Base-by-base conservation (phyloP, 2,113 vertebrate genomes). In the Psettodes erumei region DNA sequence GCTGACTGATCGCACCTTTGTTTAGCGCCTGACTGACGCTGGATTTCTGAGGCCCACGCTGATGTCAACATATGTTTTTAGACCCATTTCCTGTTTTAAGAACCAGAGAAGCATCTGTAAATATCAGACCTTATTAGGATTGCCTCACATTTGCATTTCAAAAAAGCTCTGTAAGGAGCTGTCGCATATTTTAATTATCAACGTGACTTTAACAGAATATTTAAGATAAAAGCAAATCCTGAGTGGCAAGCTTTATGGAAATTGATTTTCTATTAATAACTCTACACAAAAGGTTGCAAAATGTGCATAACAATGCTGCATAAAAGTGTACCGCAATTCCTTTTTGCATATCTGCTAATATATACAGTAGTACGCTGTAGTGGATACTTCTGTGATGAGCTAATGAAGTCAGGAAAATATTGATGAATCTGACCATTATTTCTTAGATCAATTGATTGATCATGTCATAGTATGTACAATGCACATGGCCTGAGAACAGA, bases 1-100 rank as follows among this genome's bases (percentile, higher is more conserved):
- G 43, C 61, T 4, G 23, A 51, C 43, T 32, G 15, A 63, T 62
- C 32, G 32, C 27, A 58, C 53, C 61, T 71, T 51, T 73, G 35
- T 48, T 59, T 28, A 16, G 13, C 23, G 23, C 21, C 21, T 16
- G 40, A 70, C 15, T 28, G 11, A 27, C 0, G 1, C 21, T 12
- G 16, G 12, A 42, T 19, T 33, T 19, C 38, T 32, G 3, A 32
- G 25, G 40, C 3, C 6, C 48, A 16, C 0, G 2, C 38, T 62
- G 13, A 58, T 21, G n/a, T 48, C n/a, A 21, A 16, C 19, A 32
- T 12, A 23, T 21, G 43, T n/a, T n/a, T n/a, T n/a, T n/a, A n/a
- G n/a, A n/a, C n/a, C n/a, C n/a, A n/a, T n/a, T n/a, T n/a, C n/a
- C n/a, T n/a, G 33, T 48, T 42, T 37, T 25, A 47, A 27, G 8